Percentiles rank a stretch among this genome's conserved stretches.
phyloP scores from a whole-genome alignment of 2,113 vertebrate species.

The Bubo scandiacus region DNA sequence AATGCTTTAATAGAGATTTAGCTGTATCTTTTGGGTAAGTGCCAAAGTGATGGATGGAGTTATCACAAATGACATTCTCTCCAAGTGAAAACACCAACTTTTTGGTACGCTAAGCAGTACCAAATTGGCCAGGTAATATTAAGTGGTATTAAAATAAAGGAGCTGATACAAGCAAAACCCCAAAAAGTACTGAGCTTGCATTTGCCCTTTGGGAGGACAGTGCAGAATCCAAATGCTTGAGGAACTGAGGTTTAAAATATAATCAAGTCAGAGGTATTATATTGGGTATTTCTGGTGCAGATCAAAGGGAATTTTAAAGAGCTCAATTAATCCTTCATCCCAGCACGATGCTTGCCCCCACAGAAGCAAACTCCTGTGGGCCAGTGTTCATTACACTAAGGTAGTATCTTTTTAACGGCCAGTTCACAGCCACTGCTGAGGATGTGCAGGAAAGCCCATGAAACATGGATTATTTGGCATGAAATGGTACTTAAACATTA shows the following conservation, averaged over 20 bases:
- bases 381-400: neutral
- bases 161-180: neutral
- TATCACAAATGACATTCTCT: neutral
- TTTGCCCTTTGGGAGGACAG: neutral
- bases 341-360: neutral
- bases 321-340: neutral
- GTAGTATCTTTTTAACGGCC: neutral
- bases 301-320: conserved; percentile 34
- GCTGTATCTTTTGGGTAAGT: conserved; percentile 2
- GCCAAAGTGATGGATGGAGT: conserved; percentile 17
- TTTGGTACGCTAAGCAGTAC: neutral
- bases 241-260: neutral
- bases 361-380: neutral
- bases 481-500: neutral
- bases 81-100: neutral
- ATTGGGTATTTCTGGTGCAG: neutral
- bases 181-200: neutral
- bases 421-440: neutral
- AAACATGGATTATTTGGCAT: neutral
- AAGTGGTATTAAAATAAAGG: neutral
- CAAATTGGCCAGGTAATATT: neutral
- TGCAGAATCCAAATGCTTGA: neutral
- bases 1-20: conserved; percentile 13
- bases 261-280: neutral
- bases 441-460: neutral